phyloP scores from a whole-genome alignment of 1,140 invertebrate genomes.

The Conus ventricosus region DNA sequence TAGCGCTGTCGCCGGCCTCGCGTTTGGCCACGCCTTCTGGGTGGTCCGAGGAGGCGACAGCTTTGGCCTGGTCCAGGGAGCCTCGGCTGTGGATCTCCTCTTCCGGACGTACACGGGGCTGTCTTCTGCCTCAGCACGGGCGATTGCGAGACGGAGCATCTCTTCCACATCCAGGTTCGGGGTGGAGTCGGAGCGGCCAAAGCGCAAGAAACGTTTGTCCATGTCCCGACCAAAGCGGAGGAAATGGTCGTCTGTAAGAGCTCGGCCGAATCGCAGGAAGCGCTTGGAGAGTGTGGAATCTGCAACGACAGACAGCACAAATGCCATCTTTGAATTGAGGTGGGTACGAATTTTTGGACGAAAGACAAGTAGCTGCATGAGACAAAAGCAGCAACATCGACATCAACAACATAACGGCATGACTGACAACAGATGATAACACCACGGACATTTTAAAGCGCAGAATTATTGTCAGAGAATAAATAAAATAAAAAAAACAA shows the following conservation, averaged over 20 bases:
- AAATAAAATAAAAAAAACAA: too few species aligned
- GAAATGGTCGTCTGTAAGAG: slow-evolving; percentile 46
- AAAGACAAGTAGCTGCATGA: background rate
- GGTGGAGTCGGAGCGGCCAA: slow-evolving; percentile 53
- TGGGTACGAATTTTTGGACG: background rate
- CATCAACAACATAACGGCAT: background rate
- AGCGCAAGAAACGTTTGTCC: slow-evolving; percentile 67
- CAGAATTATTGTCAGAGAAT: too few species aligned
- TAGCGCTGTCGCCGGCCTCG: background rate
- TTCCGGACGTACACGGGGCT: background rate
- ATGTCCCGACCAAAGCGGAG: slow-evolving; percentile 43
- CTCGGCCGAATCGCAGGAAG: slow-evolving; percentile 49
- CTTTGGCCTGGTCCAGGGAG: background rate
- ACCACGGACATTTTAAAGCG: too few species aligned
- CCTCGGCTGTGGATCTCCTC: slow-evolving; percentile 29
- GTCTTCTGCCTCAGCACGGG: background rate
- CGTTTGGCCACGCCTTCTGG: slow-evolving; percentile 4
- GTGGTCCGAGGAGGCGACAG: background rate
- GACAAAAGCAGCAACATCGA: background rate
- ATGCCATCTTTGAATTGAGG: background rate
- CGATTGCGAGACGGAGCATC: background rate
- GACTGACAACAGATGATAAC: too few species aligned
- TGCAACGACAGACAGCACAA: background rate
- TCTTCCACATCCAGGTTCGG: slow-evolving; percentile 29
- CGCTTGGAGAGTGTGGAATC: slow-evolving; percentile 34